phyloP scores from a whole-genome alignment of 1,140 invertebrate genomes.

The Caenorhabditis elegans region WBcel235 BX284606.5:750501-751000 shows the following conservation, averaged over 20 bases:
- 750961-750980: no score
- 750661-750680: neutral
- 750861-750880: no score
- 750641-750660: constrained; percentile 24
- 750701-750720: neutral
- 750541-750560: neutral
- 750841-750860: no score
- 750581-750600: constrained; percentile 31
- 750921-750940: no score
- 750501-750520: neutral
- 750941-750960: no score
- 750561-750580: neutral
- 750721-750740: neutral
- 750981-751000: no score
- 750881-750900: no score
- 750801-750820: no score
- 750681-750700: neutral
- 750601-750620: constrained; percentile 22
- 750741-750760: neutral
- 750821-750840: no score
- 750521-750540: neutral
- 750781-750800: no score
- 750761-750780: no score
- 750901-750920: no score
- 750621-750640: constrained; percentile 32